Evolutionary conservation across 2,113 vertebrate genomes (phyloP).

Genomic region (Meriones unguiculatus): DNA sequence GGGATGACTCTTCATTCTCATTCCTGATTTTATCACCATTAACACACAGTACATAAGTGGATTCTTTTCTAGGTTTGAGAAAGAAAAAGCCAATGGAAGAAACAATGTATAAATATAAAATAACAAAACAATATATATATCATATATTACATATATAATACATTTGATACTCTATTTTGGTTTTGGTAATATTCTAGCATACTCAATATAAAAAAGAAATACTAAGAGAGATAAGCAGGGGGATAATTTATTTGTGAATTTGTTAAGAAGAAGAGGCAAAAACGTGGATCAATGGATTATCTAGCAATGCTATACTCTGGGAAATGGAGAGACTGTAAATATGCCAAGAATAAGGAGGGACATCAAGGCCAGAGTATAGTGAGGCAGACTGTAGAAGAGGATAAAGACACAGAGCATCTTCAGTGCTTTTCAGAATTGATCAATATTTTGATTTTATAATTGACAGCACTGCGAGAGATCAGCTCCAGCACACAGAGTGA

Average conservation of each 20-base stretch:
- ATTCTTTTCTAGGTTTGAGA: conserved; percentile 14
- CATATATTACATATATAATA: background rate
- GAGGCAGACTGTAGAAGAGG: background rate
- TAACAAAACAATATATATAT: background rate
- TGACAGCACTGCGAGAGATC: background rate
- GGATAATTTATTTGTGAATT: background rate
- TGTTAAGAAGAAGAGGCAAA: background rate
- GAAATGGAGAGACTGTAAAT: background rate
- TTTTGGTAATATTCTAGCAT: background rate
- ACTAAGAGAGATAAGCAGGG: background rate
- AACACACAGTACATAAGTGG: conserved; percentile 19
- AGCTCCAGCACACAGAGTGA: too few relatives aligned
- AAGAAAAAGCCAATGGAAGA: background rate
- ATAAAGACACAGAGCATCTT: background rate
- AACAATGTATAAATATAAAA: conserved; percentile 38
- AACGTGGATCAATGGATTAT: background rate
- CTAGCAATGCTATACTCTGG: background rate
- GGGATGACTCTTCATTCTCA: conserved; percentile 19
- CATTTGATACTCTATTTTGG: background rate
- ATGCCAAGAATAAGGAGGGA: background rate
- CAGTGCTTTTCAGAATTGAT: too few relatives aligned
- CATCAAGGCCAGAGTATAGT: background rate
- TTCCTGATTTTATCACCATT: conserved; percentile 53
- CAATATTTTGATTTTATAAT: background rate
- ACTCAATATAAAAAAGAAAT: background rate